These are phyloP conservation scores for Amblyjoppa proteus DNA, from an alignment of 2,888 invertebrate species.

Conservation along the genomic window DNA sequence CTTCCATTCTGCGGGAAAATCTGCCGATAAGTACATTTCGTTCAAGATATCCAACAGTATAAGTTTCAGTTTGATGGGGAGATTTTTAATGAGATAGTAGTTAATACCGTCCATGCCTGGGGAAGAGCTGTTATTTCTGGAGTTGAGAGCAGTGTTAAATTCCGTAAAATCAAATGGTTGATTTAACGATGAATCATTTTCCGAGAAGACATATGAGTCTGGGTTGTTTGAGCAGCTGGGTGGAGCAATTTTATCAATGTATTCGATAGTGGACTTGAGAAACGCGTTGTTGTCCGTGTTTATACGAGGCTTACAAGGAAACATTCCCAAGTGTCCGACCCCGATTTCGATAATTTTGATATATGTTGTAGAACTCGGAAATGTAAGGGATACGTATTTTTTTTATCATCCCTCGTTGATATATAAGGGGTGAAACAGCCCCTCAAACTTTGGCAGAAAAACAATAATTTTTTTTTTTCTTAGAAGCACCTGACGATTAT, in stretches of 20 bases:
- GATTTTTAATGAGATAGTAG: conserved; percentile 51
- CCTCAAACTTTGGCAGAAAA: no score
- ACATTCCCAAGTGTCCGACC: no score
- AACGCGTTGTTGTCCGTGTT: background rate
- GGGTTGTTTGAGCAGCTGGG: conserved; percentile 28
- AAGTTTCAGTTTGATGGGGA: conserved; percentile 53
- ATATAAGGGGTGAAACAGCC: no score
- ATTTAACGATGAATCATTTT: background rate
- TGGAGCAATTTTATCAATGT: conserved; percentile 25
- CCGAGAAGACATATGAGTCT: background rate
- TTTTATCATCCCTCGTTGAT: no score
- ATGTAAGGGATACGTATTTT: no score
- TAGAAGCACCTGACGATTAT: no score
- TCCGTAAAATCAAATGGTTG: conserved; percentile 55
- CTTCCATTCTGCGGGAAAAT: conserved; percentile 49
- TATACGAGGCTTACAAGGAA: no score
- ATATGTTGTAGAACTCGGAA: no score
- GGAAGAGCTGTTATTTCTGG: conserved; percentile 55
- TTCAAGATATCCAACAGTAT: conserved; percentile 65
- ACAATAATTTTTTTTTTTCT: no score
- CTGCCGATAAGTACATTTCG: conserved; percentile 40
- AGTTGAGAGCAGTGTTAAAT: conserved; percentile 54
- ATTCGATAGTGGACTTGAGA: background rate
- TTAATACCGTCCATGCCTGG: conserved; percentile 67
- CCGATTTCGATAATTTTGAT: no score